Conservation (phyloP, 2,113 vertebrate species). For the Lethenteron camtschaticum region DNA sequence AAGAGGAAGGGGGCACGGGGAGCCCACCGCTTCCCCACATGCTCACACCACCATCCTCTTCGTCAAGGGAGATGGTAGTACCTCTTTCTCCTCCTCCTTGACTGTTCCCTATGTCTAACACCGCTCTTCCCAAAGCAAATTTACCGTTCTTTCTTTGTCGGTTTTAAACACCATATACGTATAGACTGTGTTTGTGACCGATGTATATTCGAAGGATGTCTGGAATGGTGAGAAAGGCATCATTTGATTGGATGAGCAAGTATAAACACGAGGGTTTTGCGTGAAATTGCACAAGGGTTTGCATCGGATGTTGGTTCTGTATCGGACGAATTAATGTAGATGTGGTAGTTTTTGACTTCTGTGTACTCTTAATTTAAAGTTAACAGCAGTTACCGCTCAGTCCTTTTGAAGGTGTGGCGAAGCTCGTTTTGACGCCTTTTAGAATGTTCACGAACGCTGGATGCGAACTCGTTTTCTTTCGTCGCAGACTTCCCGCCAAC, state of each 20-base stretch:
- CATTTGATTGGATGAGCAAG: neutral
- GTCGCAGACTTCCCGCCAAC: constrained; percentile 72
- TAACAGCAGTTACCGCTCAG: neutral
- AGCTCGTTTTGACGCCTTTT: neutral
- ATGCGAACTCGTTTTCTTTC: neutral
- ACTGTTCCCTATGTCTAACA: neutral
- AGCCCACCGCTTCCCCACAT: constrained; percentile 74
- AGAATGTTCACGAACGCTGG: neutral
- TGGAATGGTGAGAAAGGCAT: neutral
- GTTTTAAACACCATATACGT: neutral
- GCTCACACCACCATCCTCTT: constrained; percentile 92
- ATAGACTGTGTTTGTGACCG: neutral
- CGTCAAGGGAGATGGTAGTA: constrained; percentile 80
- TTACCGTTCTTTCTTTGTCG: neutral
- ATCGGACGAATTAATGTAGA: neutral
- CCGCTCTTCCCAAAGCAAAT: neutral
- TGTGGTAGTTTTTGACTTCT: neutral
- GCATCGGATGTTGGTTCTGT: neutral
- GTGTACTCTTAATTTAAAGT: neutral
- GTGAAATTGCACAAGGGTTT: too few relatives aligned
- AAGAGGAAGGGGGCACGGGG: constrained; percentile 50
- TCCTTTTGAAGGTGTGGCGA: neutral
- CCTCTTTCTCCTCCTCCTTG: neutral
- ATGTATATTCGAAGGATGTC: neutral
- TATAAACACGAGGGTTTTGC: too few relatives aligned